Evolutionary conservation across 2,113 vertebrate genomes (phyloP).

Genomic region (Fulmarus glacialis): DNA sequence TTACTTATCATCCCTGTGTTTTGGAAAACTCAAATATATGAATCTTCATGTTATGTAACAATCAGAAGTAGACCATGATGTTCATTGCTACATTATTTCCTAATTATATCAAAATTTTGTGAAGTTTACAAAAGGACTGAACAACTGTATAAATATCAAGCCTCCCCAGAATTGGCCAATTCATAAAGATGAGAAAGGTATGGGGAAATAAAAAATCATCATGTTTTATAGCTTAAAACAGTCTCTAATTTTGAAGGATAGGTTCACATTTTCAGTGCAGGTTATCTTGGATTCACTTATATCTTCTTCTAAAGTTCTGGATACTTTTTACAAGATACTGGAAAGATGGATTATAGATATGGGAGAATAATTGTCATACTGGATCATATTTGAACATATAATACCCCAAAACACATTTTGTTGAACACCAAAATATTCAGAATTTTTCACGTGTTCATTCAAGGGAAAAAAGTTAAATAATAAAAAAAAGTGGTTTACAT

Average conservation of each 20-base stretch:
- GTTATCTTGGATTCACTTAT: background rate
- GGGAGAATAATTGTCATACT: background rate
- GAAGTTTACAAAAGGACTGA: background rate
- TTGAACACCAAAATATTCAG: background rate
- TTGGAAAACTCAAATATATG: background rate
- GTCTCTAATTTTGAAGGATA: background rate
- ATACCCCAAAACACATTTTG: background rate
- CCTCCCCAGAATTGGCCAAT: background rate
- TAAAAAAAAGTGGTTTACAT: background rate
- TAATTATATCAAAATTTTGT: background rate
- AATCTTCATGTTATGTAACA: fast-evolving
- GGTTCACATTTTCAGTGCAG: background rate
- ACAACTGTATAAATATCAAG: background rate
- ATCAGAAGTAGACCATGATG: background rate
- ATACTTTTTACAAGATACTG: background rate
- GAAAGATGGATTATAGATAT: background rate
- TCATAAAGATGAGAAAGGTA: background rate
- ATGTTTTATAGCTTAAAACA: background rate
- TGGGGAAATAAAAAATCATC: background rate
- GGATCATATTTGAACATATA: background rate
- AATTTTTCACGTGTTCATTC: background rate
- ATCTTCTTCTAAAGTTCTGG: background rate
- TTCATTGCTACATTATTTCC: background rate
- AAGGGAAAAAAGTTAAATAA: background rate
- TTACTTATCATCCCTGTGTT: background rate